Percentiles rank a stretch among this genome's conserved stretches.
Conservation (phyloP, 2,888 invertebrate species). For the Isotomurus palustris region DNA sequence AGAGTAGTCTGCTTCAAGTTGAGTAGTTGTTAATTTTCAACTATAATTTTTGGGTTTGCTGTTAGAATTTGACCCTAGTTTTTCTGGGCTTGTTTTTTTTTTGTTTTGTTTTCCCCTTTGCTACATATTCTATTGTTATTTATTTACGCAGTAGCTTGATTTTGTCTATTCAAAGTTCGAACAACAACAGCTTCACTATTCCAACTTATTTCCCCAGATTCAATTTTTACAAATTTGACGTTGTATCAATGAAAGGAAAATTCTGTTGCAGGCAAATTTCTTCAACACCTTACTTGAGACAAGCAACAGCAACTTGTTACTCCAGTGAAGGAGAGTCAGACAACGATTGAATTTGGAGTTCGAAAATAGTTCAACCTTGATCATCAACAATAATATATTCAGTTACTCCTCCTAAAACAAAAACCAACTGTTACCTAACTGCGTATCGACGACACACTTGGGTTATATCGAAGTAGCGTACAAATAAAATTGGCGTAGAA, state of each 20-base stretch:
- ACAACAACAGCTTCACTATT: conserved; percentile 3
- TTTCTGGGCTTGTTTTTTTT: too few relatives aligned
- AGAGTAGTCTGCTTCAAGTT: too few relatives aligned
- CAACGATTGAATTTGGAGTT: conserved; percentile 63
- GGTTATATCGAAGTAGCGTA: background rate
- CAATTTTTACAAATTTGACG: background rate
- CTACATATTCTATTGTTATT: too few relatives aligned
- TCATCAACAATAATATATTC: background rate
- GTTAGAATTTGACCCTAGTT: too few relatives aligned
- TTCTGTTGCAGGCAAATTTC: conserved; percentile 49
- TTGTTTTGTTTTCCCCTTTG: too few relatives aligned
- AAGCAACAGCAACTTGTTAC: conserved; percentile 63
- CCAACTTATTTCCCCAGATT: background rate
- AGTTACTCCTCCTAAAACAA: too few relatives aligned
- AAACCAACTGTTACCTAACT: background rate
- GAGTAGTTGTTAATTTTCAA: too few relatives aligned
- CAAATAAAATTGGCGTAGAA: background rate
- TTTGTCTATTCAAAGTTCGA: background rate
- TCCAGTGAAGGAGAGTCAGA: conserved; percentile 89
- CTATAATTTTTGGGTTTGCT: too few relatives aligned
- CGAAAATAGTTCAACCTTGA: too few relatives aligned
- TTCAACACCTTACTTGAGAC: conserved; percentile 54
- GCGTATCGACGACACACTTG: background rate
- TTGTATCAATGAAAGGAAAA: background rate
- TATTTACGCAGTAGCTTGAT: too few relatives aligned